Evolutionary conservation across 2,797 vertebrate genomes (phyloP), one percentile per base, ranked within the genome.

Genomic region (Crocidura indochinensis): DNA sequence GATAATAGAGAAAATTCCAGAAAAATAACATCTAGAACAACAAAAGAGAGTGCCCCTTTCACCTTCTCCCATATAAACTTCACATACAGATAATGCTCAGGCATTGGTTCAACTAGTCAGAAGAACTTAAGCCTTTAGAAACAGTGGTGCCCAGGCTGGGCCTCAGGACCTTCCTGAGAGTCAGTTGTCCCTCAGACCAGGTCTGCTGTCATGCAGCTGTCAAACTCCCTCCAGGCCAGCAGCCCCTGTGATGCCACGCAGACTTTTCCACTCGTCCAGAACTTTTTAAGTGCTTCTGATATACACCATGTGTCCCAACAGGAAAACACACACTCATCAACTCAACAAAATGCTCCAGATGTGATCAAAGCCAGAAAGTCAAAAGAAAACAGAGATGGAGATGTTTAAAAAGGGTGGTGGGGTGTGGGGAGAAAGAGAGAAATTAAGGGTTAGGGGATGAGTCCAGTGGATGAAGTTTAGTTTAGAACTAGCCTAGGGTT

Each of bases 231-330:
- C 29, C 53, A 88, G 80, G 85, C 91, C 90, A 91, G 86, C 64
- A 31, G 90, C 44, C 85, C 44, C 86, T 44, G 49, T 92, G 64
- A 96, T 96, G 91, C 94, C 94, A 93, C 0, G 11, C 88, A 93
- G 94, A 92, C 83, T 93, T 95, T 96, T 96, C 92, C 94, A 96
- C 73, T 90, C n/a, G 1, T 87, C 88, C 80, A 75, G 87, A 91
- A 80, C 71, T 95, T 92, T 95, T 92, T 90, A 94, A 96, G 88
- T 84, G 83, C 88, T 86, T 91, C 94, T 96, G 94, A 97, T 94
- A 96, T 6, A 94, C 90, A 91, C 94, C 96, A 96, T 94, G 94
- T 96, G 96, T 96, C 91, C 85, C 88, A 78, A 95, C 62, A 95
- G 80, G 88, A 95, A 96, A 95, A 94, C 81, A 96, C 71, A 93